Evolutionary conservation across 2,113 vertebrate genomes (phyloP).

Genomic region (Struthio camelus): DNA sequence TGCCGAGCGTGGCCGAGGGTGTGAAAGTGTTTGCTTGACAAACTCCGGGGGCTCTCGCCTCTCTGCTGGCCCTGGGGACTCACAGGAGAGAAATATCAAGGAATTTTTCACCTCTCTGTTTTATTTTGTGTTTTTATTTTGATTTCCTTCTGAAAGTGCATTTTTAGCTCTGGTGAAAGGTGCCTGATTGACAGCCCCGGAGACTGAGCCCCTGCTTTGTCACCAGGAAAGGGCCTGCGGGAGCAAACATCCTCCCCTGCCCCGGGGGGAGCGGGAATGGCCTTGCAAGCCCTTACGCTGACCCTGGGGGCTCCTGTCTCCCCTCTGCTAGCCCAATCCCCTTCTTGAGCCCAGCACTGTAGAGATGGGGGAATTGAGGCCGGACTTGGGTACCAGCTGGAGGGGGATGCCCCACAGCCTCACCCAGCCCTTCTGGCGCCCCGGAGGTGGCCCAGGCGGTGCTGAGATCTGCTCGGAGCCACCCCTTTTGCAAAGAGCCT

Average conservation of each 20-base stretch:
- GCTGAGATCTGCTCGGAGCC: not conserved
- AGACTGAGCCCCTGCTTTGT: conserved; percentile 45
- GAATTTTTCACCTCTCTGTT: conserved; percentile 75
- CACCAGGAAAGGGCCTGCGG: not conserved
- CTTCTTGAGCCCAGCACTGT: not conserved
- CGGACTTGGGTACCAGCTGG: not conserved
- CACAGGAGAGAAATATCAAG: conserved; percentile 69
- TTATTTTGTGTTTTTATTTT: conserved; percentile 76
- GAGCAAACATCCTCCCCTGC: not conserved
- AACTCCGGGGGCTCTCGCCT: conserved; percentile 70
- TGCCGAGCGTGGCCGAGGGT: conserved; percentile 52
- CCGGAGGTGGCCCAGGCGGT: not conserved
- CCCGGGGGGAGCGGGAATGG: not conserved
- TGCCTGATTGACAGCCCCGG: conserved; percentile 29
- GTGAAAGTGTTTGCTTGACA: conserved; percentile 78
- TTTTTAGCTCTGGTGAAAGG: conserved; percentile 64
- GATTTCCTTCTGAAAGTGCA: conserved; percentile 63
- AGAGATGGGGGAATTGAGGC: not conserved
- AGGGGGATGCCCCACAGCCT: not conserved
- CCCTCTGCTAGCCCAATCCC: not conserved
- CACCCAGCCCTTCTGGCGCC: not conserved
- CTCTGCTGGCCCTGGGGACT: conserved; percentile 62
- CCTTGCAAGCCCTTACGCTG: not conserved
- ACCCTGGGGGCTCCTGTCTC: not conserved
- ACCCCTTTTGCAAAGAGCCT: not conserved